Percentiles rank a stretch among this genome's conserved stretches.
These are phyloP conservation scores for Pegoplata infirma DNA, from an alignment of 2,888 invertebrate species.

Conservation along the genomic window DNA sequence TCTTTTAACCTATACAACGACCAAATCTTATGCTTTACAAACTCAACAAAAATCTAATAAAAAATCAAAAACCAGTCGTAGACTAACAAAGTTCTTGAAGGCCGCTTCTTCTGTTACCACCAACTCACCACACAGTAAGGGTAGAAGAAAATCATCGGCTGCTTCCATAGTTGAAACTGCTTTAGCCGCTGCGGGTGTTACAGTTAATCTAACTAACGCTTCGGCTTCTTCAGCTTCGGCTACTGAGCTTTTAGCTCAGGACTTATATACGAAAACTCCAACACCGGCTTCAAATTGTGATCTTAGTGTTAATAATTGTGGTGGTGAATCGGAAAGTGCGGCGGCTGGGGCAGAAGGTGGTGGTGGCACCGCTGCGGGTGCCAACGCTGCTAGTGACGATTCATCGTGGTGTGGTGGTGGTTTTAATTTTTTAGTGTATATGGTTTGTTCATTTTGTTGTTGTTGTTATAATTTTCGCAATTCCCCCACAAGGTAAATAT, in stretches of 20 bases:
- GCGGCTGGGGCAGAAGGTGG: conserved; percentile 2
- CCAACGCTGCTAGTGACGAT: conserved; percentile 22
- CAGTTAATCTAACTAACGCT: conserved; percentile 55
- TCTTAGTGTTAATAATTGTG: conserved; percentile 56
- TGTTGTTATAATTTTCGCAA: conserved; percentile 75
- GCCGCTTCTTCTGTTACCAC: conserved; percentile 41
- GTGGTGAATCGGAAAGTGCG: conserved; percentile 14
- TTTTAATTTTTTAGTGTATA: conserved; percentile 75
- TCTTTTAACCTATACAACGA: background rate
- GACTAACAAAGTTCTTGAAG: conserved; percentile 48
- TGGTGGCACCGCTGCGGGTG: conserved; percentile 38
- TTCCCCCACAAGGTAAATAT: conserved; percentile 72
- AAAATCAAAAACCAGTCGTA: conserved; percentile 52
- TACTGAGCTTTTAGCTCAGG: conserved; percentile 55
- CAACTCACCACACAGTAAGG: conserved; percentile 54
- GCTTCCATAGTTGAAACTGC: conserved; percentile 70
- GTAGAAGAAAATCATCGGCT: conserved; percentile 70
- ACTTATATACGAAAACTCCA: conserved; percentile 52
- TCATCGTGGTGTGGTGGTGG: conserved; percentile 73
- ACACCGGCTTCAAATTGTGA: conserved; percentile 60
- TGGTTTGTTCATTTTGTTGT: conserved; percentile 76
- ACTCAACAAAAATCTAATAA: conserved; percentile 53
- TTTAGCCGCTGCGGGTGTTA: conserved; percentile 66
- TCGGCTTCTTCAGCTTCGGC: conserved; percentile 60
- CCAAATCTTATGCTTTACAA: conserved; percentile 24